Base-by-base conservation (phyloP, 2,797 vertebrate species). In the Sebastes reedi region DNA sequence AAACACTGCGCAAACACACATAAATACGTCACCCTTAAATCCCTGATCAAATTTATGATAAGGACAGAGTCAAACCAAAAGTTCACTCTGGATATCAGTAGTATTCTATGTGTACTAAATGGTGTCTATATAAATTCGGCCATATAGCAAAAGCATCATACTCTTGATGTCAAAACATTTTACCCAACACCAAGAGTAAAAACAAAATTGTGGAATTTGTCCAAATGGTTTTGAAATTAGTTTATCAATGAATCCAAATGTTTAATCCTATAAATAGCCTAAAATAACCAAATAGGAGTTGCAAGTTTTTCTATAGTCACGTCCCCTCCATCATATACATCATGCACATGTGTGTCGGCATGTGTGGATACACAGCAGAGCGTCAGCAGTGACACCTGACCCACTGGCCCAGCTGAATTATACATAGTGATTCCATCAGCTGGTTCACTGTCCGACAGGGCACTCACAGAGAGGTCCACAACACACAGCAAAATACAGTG, bases 341-440 rank as follows among this genome's bases (percentile, higher is more conserved):
- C 3, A 39, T 52, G 66, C 3, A 16, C 72, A 58, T 14, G 54
- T 20, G 86, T 94, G 87, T 92, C 84, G 20, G 85, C 77, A 78
- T 69, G 87, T 70, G 60, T 86, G 80, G 81, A 80, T 67, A 88
- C 67, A 36, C 42, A 55, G 74, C 91, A 91, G 95, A 94, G 95
- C 96, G 86, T 82, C 84, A 91, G 93, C 79, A 58, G 92, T 83
- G 93, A 91, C 85, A 95, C 87, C 84, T 79, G 96, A 97, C 96
- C 96, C 92, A 18, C 72, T 78, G 95, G 82, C 87, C 54, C 22
- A 1, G 39, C 84, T 98, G 92, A 98, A 99, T 99, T 96, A 99
- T 98, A 95, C 92, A 98, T 95, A 93, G 92, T 92, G 96, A 96
- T 96, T 97, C 96, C 95, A 96, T 94, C 66, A 89, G 80, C 86